Conservation (phyloP, 2,113 vertebrate genomes). For the Copsychus sechellarum region DNA sequence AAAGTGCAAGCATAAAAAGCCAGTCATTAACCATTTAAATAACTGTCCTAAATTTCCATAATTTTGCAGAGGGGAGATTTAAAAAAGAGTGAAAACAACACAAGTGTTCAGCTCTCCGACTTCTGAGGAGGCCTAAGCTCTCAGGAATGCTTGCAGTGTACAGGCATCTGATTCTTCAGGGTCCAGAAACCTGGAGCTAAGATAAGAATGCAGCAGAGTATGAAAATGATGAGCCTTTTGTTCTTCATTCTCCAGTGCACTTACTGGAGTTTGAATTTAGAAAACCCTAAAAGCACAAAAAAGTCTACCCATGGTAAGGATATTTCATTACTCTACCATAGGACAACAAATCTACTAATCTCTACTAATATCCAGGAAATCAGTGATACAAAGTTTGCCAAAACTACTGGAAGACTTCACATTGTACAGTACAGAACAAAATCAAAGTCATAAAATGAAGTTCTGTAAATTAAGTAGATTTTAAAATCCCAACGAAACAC, state of each 20-base stretch:
- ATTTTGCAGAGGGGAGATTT: neutral
- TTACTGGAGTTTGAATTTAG: slow-evolving; percentile 50
- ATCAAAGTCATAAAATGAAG: neutral
- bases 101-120: neutral
- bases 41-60: neutral
- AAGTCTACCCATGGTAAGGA: neutral
- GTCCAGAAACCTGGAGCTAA: slow-evolving; percentile 58
- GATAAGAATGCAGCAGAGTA: slow-evolving; percentile 64
- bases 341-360: neutral
- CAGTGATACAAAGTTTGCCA: neutral
- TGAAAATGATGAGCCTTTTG: slow-evolving; percentile 78
- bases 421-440: neutral
- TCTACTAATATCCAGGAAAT: neutral
- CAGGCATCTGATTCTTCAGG: neutral
- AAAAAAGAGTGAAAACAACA: neutral
- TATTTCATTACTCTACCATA: neutral
- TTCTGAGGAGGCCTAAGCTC: neutral
- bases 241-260: slow-evolving; percentile 61
- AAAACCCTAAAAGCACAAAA: slow-evolving; percentile 33
- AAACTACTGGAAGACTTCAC: neutral
- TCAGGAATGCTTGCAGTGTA: neutral
- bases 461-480: neutral
- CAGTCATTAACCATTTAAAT: neutral
- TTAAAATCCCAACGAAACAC: rapidly evolving
- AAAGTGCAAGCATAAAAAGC: neutral